Base-by-base conservation (phyloP, 1,140 invertebrate genomes). In the Cotesia typhae region DNA sequence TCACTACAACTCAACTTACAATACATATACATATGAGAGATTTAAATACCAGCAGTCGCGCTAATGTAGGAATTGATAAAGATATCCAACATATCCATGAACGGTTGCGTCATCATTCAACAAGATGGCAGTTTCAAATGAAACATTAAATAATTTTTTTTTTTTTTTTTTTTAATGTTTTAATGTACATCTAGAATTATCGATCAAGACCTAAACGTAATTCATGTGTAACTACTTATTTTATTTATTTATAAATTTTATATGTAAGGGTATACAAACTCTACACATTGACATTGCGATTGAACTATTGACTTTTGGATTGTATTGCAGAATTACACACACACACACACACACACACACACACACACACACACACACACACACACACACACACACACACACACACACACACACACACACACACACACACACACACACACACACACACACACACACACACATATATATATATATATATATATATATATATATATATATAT, bases 331-430 rank as follows among this genome's bases (percentile, higher is more conserved):
- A 14, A 6, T 57, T 41, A 41, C 63, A 65, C 37, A 14, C 4
- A 65, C 47, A 73, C 72, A 70, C 66, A 76, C 69, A 70, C 53
- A 14, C 14, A 14, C 14, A 14, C 14, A 14, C 14, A 14, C 14
- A 14, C 14, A 14, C 14, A 14, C 14, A 14, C 14, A 14, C 14
- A 14, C 14, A 14, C 14, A 14, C 14, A 14, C 14, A 14, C 14
- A 14, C 14, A 14, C 14, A 14, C 14, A 14, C 14, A 14, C 14
- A 14, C 14, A 14, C 14, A 14, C 14, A 14, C 14, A 14, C 14
- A 14, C 47, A 73, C 72, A 70, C 66, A 76, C 66, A 70, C 53
- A n/a, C n/a, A n/a, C n/a, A n/a, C n/a, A n/a, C n/a, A n/a, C n/a
- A n/a, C n/a, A n/a, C n/a, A n/a, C n/a, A n/a, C n/a, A n/a, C n/a